Evolutionary conservation across 2,113 vertebrate species (phyloP).

Genomic region (Halichoeres trimaculatus): DNA sequence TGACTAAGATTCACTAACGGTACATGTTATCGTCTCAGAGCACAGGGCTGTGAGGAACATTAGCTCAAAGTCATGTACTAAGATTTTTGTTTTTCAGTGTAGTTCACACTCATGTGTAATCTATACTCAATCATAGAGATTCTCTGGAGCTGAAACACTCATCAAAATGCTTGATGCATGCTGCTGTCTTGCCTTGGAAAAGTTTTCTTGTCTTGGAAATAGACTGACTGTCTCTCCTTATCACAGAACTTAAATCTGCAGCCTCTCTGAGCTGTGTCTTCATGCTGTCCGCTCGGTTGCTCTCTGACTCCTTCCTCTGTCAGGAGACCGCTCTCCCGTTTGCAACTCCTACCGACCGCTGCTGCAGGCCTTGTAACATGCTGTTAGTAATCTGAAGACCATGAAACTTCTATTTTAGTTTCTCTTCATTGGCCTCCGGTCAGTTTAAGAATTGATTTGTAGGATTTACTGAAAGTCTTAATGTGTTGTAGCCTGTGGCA

Average conservation of each 20-base stretch:
- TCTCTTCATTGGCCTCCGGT: conserved; percentile 3
- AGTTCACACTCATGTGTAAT: background rate
- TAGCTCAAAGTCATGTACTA: no score
- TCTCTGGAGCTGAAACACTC: background rate
- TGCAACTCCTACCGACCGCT: conserved; percentile 7
- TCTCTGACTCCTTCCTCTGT: background rate
- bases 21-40: no score
- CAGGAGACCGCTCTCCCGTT: conserved; percentile 1
- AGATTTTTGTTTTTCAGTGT: background rate
- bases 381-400: conserved; percentile 9
- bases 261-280: background rate
- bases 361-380: conserved; percentile 18
- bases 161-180: background rate
- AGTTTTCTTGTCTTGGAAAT: background rate
- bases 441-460: conserved; percentile 18
- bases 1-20: no score
- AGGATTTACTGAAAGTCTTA: conserved; percentile 17
- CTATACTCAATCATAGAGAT: background rate
- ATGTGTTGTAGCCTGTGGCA: conserved; percentile 6
- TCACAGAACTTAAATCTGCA: background rate
- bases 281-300: background rate
- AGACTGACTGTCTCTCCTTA: background rate
- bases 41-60: no score
- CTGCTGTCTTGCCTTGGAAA: background rate
- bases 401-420: background rate